Base-by-base conservation (phyloP, 2,888 invertebrate species). In the Iphiclides podalirius region DNA sequence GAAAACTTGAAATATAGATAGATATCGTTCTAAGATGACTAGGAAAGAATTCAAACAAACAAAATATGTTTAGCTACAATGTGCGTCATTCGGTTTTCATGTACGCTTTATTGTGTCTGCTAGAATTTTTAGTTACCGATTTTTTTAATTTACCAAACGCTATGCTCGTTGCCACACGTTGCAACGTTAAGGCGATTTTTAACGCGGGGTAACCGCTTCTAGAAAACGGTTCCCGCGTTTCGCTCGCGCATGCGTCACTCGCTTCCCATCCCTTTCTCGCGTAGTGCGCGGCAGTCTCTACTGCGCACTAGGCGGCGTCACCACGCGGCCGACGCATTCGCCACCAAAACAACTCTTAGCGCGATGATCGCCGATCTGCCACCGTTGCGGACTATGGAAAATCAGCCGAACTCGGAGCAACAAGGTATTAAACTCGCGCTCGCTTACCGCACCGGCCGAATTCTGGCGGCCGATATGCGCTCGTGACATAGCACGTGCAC, bases 181-280 rank as follows among this genome's bases (percentile, higher is more conserved):
- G 31, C 31, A 11, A 39, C 17, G 13, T 13, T 38, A 11, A 8
- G 12, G 17, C 40, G 28, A 20, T 45, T 52, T 39, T 38, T 16
- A 36, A 40, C 17, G 33, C 23, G 39, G 42, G 31, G 37, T 40
- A 49, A 69, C 66, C 63, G 66, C 67, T 81, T 85, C 82, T 84
- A 84, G 83, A 81, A 80, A 63, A 61, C 64, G 59, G 71, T 86
- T 82, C 85, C 83, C 83, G 83, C 84, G 76, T 76, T 76, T 66
- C 61, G 57, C 61, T 52, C 43, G 75, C 87, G 86, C 87, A 85
- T 85, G 86, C 86, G 85, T 69, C 52, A 38, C 59, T 20, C 48
- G 54, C 57, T 49, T 62, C 65, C 70, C 68, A 65, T 80, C 78
- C 75, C 72, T 76, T 70, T 75, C 73, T 60, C 63, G 65, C 73